Conservation (phyloP, 2,113 vertebrate genomes). For the Notothenia rossii region DNA sequence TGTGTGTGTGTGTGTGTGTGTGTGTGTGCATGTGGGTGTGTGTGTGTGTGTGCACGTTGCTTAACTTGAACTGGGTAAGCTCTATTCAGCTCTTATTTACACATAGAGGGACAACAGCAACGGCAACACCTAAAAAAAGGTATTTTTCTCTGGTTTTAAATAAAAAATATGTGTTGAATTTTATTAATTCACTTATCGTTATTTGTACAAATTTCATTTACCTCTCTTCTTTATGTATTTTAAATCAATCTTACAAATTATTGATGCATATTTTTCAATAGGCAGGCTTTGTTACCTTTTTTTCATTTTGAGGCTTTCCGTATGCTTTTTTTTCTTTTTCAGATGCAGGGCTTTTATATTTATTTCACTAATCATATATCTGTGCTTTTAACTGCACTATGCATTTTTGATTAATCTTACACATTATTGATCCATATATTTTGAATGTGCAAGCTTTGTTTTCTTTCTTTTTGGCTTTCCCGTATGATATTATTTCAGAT, state of each 20-base stretch:
- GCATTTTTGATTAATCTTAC: not conserved
- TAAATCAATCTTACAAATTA: not conserved
- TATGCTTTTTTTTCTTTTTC: too few relatives aligned
- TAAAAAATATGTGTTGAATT: not conserved
- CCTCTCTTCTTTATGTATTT: not conserved
- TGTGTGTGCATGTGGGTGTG: not conserved
- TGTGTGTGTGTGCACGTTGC: not conserved
- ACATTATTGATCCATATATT: not conserved
- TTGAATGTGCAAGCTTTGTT: too few relatives aligned
- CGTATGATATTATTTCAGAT: not conserved
- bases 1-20: not conserved
- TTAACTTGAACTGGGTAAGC: constrained; percentile 11
- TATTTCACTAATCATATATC: too few relatives aligned
- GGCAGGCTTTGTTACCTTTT: not conserved
- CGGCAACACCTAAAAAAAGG: constrained; percentile 17
- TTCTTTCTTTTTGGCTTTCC: not conserved
- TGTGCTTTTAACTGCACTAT: too few relatives aligned
- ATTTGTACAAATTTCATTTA: not conserved
- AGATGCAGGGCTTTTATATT: too few relatives aligned
- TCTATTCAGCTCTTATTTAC: constrained; percentile 14
- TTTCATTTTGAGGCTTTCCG: not conserved
- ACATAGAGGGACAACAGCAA: not conserved
- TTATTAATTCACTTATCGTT: too few relatives aligned
- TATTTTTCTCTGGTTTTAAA: constrained; percentile 24
- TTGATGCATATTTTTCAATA: not conserved